Percentiles rank a stretch among this genome's conserved stretches.
phyloP scores from a whole-genome alignment of 2,797 vertebrate genomes.

The Aplochiton taeniatus region DNA sequence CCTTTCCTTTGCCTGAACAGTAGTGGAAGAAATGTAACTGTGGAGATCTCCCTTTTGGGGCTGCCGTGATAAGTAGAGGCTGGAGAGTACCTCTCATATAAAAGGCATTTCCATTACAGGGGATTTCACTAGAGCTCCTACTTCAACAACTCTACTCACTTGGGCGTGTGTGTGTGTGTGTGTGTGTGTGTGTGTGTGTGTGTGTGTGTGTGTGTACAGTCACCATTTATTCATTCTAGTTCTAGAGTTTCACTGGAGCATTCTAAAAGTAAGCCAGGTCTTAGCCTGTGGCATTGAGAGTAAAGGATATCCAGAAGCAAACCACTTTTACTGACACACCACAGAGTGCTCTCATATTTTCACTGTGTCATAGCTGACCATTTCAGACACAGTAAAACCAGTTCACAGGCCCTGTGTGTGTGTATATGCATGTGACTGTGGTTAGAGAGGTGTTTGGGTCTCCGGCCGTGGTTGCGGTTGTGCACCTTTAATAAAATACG shows the following conservation, averaged over 20 bases:
- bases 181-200: conserved; percentile 1
- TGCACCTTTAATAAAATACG: conserved; percentile 72
- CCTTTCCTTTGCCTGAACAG: background rate
- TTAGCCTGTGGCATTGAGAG: conserved; percentile 22
- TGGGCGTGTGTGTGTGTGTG: conserved; percentile 1
- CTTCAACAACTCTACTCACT: too few relatives aligned
- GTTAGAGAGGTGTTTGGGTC: conserved; percentile 63
- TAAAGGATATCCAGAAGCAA: conserved; percentile 39
- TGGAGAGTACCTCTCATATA: too few relatives aligned
- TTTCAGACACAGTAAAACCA: conserved; percentile 68
- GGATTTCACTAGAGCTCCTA: too few relatives aligned
- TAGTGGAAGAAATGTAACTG: too few relatives aligned
- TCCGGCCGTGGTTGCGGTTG: conserved; percentile 66
- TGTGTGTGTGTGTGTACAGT: background rate
- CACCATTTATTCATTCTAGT: background rate
- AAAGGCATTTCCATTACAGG: too few relatives aligned
- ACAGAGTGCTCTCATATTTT: conserved; percentile 65
- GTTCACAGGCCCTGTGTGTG: conserved; percentile 47
- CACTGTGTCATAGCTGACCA: conserved; percentile 69
- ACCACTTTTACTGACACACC: conserved; percentile 62
- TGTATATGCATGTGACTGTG: conserved; percentile 11
- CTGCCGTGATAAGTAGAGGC: too few relatives aligned
- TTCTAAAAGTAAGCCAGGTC: conserved; percentile 8
- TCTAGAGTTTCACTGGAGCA: background rate
- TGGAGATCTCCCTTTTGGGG: too few relatives aligned